A percentile compares a stretch with the other conserved stretches of the same genome.
phyloP scores from a whole-genome alignment of 2,113 vertebrate species.

The Pseudolaguvia tuberculata region DNA sequence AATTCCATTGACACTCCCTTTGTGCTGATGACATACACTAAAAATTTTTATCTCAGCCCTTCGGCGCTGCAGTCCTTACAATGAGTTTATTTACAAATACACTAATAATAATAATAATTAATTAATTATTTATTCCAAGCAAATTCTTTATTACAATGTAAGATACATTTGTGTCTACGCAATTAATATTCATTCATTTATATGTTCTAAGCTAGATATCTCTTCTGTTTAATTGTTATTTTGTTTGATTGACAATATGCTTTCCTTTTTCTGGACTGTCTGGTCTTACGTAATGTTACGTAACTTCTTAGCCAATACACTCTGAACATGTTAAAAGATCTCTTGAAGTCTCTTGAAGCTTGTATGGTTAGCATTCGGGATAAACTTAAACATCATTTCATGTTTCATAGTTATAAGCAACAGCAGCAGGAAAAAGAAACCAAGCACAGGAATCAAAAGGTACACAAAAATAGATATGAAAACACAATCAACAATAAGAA shows the following conservation, averaged over 20 bases:
- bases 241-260: constrained; percentile 34
- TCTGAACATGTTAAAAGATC: neutral
- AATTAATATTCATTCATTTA: constrained; percentile 1
- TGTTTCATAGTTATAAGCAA: too few species aligned
- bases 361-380: neutral
- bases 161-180: neutral
- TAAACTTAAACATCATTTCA: too few species aligned
- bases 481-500: too few species aligned
- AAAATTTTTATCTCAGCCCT: too few species aligned
- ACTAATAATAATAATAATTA: constrained; percentile 5
- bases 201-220: constrained; percentile 18
- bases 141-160: neutral
- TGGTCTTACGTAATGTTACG: neutral
- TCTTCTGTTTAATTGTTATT: constrained; percentile 26
- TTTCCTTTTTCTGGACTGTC: constrained; percentile 10
- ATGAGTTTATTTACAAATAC: neutral
- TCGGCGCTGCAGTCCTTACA: too few species aligned
- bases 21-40: too few species aligned
- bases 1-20: too few species aligned
- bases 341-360: neutral
- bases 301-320: neutral
- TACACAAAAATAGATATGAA: too few species aligned
- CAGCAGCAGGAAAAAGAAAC: too few species aligned
- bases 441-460: too few species aligned
- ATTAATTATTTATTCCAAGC: neutral